These are phyloP conservation scores for Lytechinus pictus DNA, from an alignment of 35 echinoderm and acorn worm species.

Conservation along the genomic window DNA sequence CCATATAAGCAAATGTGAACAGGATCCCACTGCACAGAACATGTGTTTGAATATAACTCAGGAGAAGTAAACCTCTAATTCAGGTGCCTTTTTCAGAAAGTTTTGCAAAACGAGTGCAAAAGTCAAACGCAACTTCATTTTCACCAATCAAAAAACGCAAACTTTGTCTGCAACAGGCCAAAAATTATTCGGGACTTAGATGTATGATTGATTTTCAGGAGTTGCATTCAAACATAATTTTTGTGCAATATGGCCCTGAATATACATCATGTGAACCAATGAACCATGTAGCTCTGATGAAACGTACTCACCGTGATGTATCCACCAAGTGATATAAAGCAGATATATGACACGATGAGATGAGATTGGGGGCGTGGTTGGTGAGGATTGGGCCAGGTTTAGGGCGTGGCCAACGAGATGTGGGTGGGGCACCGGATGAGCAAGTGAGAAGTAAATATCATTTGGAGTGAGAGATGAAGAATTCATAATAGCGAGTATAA, in stretches of 20 bases:
- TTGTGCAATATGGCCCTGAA: no score
- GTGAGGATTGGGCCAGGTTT: not conserved
- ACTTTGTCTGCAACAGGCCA: no score
- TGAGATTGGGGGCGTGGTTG: slow-evolving; percentile 15
- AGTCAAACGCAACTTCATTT: no score
- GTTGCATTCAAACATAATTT: no score
- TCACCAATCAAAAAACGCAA: no score
- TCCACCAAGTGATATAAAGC: not conserved
- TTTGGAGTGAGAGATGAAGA: not conserved
- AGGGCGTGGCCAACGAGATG: not conserved
- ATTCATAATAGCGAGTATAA: not conserved
- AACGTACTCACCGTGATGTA: slow-evolving; percentile 10
- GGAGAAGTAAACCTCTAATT: no score
- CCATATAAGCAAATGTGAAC: no score
- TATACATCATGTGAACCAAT: not conserved
- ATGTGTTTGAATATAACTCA: no score
- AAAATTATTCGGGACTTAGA: not conserved
- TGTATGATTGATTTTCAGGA: no score
- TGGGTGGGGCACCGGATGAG: not conserved
- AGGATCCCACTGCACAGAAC: no score
- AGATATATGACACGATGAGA: not conserved
- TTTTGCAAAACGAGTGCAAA: no score
- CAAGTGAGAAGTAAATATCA: not conserved
- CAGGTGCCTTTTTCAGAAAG: no score
- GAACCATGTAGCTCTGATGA: not conserved